These are phyloP conservation scores for Ploceus nigricollis DNA, from an alignment of 2,113 vertebrate genomes.

Conservation along the genomic window DNA sequence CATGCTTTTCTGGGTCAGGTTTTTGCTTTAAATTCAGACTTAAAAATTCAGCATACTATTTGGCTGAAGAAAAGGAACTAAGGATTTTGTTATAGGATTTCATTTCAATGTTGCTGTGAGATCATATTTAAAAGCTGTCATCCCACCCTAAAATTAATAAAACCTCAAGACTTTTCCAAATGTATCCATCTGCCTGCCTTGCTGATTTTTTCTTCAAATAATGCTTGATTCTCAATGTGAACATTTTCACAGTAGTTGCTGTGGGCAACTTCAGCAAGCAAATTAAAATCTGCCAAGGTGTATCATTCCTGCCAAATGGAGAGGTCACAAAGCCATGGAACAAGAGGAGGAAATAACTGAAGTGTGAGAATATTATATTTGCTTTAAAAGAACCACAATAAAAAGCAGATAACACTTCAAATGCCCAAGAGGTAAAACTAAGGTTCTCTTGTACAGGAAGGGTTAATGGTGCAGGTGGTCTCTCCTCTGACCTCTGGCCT, in stretches of 20 bases:
- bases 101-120: neutral
- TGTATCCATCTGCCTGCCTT: neutral
- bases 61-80: neutral
- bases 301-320: neutral
- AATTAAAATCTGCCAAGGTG: neutral
- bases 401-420: neutral
- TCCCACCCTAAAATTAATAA: neutral
- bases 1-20: neutral
- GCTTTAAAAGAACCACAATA: neutral
- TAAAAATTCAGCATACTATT: neutral
- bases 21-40: neutral
- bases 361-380: neutral
- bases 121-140: neutral
- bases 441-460: neutral
- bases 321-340: neutral
- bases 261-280: neutral
- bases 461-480: slow-evolving; percentile 59
- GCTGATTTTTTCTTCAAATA: neutral
- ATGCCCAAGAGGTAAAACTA: neutral
- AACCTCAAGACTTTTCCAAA: neutral
- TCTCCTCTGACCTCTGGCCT: slow-evolving; percentile 49
- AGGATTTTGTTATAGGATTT: neutral
- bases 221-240: neutral
- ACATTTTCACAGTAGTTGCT: neutral
- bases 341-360: neutral